Conservation (phyloP, 37 sponge, comb jelly and placozoan genomes). For the Cladorhizidae sp. region DNA sequence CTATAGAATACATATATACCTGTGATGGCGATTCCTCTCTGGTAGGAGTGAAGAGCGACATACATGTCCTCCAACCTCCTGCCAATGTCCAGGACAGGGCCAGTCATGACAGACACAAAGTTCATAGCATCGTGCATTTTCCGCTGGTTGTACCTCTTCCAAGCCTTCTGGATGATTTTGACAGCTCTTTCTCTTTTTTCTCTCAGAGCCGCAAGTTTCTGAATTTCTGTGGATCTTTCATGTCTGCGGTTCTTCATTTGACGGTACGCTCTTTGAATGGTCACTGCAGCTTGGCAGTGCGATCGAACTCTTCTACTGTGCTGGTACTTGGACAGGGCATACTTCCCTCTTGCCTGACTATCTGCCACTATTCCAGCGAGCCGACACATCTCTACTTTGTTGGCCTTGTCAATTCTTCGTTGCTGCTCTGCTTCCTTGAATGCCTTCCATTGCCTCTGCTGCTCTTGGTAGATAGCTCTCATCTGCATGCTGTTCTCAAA, state of each 20-base stretch:
- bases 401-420: constrained; percentile 64
- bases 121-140: constrained; percentile 32
- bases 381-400: constrained; percentile 37
- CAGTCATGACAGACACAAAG: constrained; percentile 39
- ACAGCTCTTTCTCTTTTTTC: constrained; percentile 39
- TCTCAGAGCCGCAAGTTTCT: constrained; percentile 1
- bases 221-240: background rate
- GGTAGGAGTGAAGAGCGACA: constrained; percentile 27
- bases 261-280: constrained; percentile 64
- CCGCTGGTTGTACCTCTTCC: constrained; percentile 34
- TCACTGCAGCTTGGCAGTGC: constrained; percentile 51
- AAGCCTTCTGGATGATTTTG: constrained; percentile 45
- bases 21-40: constrained; percentile 52
- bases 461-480: constrained; percentile 40
- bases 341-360: constrained; percentile 54
- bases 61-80: background rate
- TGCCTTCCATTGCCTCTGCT: constrained; percentile 45
- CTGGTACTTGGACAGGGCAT: constrained; percentile 20
- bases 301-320: constrained; percentile 46
- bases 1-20: no score
- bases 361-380: constrained; percentile 48
- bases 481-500: constrained; percentile 64
- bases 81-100: constrained; percentile 42
- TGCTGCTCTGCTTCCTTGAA: constrained; percentile 64
- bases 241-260: background rate